Percentiles rank a stretch among this genome's conserved stretches.
Conservation (phyloP, 2,888 invertebrate genomes). For the Synergus japonicus region DNA sequence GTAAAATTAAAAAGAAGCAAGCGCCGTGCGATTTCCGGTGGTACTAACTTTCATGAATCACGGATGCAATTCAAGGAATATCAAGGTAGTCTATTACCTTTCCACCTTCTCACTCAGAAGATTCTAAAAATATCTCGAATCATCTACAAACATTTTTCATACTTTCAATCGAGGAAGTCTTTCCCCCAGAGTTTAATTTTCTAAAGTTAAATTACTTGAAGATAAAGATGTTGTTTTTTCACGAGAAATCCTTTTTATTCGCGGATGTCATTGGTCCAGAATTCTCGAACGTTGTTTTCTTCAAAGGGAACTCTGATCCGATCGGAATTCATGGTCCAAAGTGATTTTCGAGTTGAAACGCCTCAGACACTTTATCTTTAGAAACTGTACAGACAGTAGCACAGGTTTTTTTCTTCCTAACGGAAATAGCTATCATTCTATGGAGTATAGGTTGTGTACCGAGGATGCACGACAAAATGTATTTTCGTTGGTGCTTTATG, state of each 20-base stretch:
- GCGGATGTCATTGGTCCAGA: constrained; percentile 8
- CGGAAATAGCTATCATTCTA: constrained; percentile 75
- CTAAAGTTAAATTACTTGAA: background rate
- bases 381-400: constrained; percentile 64
- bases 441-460: constrained; percentile 63
- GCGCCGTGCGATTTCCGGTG: constrained; percentile 40
- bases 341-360: constrained; percentile 60
- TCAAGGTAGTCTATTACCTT: background rate
- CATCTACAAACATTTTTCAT: background rate
- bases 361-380: constrained; percentile 71
- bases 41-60: constrained; percentile 39
- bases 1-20: constrained; percentile 39
- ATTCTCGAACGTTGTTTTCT: background rate
- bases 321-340: constrained; percentile 58
- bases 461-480: constrained; percentile 67
- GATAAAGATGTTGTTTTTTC: background rate
- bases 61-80: constrained; percentile 20
- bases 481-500: constrained; percentile 61
- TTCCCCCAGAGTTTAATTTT: background rate
- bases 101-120: background rate
- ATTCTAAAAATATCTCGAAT: background rate
- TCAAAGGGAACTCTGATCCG: constrained; percentile 42
- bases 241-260: background rate
- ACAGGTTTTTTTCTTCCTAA: constrained; percentile 59
- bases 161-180: background rate